phyloP scores from a whole-genome alignment of 2,888 invertebrate genomes.

The Cyrtodaria siliqua region DNA sequence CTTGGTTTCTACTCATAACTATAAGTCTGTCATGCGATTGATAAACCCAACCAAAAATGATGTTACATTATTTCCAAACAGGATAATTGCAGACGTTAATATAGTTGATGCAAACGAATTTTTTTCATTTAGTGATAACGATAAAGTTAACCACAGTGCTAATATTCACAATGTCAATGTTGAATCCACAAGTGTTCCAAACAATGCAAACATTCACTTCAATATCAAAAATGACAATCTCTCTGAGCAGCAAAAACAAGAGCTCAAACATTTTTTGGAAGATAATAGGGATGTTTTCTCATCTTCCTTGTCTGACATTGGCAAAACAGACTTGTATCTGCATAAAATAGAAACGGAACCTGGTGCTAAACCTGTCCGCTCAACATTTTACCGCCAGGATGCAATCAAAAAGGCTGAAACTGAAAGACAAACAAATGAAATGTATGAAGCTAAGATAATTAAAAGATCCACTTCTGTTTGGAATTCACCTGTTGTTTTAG shows the following conservation, averaged over 20 bases:
- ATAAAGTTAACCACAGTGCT: neutral
- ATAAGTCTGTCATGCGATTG: neutral
- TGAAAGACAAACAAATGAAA: conserved; percentile 39
- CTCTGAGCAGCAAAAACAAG: neutral
- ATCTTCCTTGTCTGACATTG: conserved; percentile 27
- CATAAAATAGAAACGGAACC: conserved; percentile 51
- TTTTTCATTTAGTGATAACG: neutral
- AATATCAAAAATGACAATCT: neutral
- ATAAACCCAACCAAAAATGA: neutral
- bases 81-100: neutral
- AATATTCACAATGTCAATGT: neutral
- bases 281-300: conserved; percentile 39
- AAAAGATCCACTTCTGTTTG: conserved; percentile 48
- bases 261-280: conserved; percentile 16
- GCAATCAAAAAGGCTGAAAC: conserved; percentile 40
- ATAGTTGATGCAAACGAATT: neutral
- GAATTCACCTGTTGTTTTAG: conserved; percentile 54
- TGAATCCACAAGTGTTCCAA: neutral
- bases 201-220: neutral
- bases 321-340: conserved; percentile 40
- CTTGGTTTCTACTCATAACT: neutral
- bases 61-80: neutral
- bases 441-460: conserved; percentile 45
- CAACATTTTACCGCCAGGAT: conserved; percentile 36
- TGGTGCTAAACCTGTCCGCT: conserved; percentile 39